phyloP scores from a whole-genome alignment of 2,113 vertebrate species.

The Cromileptes altivelis region DNA sequence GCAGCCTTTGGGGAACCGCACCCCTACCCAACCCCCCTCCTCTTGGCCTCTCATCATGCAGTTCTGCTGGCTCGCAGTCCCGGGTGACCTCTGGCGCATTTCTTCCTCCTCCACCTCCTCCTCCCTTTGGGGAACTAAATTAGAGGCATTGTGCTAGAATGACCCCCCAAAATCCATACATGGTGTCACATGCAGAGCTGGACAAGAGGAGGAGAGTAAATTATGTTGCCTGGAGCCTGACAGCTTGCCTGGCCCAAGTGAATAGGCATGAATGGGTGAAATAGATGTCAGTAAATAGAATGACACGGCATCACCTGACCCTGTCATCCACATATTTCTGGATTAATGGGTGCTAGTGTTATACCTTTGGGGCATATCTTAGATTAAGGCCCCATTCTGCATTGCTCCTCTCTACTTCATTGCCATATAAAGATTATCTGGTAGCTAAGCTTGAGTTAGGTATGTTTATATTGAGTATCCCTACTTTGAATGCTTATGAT shows the following conservation, averaged over 20 bases:
- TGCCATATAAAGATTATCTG: constrained; percentile 5
- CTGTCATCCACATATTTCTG: constrained; percentile 50
- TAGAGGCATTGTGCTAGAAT: constrained; percentile 86
- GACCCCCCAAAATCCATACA: constrained; percentile 85
- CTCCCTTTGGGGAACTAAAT: constrained; percentile 84
- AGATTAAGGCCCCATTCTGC: constrained; percentile 16
- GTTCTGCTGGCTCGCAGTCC: constrained; percentile 73
- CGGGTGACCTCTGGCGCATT: constrained; percentile 85
- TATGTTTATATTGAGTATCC: neutral
- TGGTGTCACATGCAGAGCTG: constrained; percentile 76
- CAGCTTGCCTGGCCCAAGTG: constrained; percentile 56
- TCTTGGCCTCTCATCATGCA: constrained; percentile 57
- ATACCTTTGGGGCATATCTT: constrained; percentile 25
- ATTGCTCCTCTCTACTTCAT: constrained; percentile 27
- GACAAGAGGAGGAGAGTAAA: constrained; percentile 75
- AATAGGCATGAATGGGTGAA: constrained; percentile 61
- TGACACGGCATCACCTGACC: constrained; percentile 73
- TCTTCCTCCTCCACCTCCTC: constrained; percentile 76
- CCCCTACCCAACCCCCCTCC: constrained; percentile 78
- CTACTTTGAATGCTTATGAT: constrained; percentile 1
- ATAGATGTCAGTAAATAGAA: constrained; percentile 65
- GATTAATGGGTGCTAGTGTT: constrained; percentile 43
- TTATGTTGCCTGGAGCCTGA: constrained; percentile 69
- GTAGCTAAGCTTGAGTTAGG: neutral
- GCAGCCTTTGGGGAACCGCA: constrained; percentile 86